Conservation (phyloP, 2,888 invertebrate genomes). For the Macrosoma leucophasiata region DNA sequence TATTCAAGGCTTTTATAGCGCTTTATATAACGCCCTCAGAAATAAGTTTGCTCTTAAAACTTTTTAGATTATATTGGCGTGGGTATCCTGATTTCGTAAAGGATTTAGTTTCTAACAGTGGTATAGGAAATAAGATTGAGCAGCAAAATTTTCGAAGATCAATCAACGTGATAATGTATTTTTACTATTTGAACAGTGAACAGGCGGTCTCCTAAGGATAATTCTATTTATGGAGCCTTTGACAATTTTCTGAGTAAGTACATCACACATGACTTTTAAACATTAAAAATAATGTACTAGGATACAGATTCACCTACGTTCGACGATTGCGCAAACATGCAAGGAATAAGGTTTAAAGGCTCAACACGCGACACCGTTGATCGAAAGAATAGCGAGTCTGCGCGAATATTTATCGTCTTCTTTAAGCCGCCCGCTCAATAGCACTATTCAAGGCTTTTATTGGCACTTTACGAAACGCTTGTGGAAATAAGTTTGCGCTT, state of each 20-base stretch:
- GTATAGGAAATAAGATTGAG: no score
- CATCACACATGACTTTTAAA: no score
- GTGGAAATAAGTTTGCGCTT: constrained; percentile 22
- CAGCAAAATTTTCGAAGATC: no score
- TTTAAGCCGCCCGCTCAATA: constrained; percentile 33
- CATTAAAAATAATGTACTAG: no score
- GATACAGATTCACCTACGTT: constrained; percentile 7
- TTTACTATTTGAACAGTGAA: no score
- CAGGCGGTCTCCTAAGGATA: no score
- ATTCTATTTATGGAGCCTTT: no score
- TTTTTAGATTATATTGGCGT: constrained; percentile 22
- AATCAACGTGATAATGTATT: no score
- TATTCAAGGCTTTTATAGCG: constrained; percentile 35
- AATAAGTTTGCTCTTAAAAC: constrained; percentile 24
- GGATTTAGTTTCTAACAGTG: no score
- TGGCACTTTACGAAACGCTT: constrained; percentile 27
- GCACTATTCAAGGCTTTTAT: constrained; percentile 36
- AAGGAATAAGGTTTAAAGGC: constrained; percentile 29
- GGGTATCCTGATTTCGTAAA: no score
- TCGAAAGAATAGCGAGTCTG: constrained; percentile 39
- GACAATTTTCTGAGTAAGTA: no score
- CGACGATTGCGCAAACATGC: constrained; percentile 53
- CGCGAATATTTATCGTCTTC: constrained; percentile 39
- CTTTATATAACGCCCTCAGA: constrained; percentile 25
- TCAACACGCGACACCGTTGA: constrained; percentile 35